phyloP scores from a whole-genome alignment of 2,113 vertebrate species.

The Seriola dumerili region DNA sequence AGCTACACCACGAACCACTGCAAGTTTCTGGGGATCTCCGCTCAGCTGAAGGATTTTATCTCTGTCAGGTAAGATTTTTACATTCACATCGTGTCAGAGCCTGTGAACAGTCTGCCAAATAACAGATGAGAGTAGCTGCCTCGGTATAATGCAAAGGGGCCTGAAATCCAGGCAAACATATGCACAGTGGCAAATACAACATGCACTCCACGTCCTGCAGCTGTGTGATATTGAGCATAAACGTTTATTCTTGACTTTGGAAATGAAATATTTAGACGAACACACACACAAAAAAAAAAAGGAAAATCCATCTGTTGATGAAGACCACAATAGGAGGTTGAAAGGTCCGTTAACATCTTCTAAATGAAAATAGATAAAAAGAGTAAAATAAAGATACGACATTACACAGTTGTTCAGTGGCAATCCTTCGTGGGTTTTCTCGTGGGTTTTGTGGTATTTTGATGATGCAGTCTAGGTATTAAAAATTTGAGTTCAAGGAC shows the following conservation, averaged over 20 bases:
- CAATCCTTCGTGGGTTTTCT: background rate
- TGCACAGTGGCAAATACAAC: background rate
- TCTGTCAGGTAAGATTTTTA: slow-evolving; percentile 84
- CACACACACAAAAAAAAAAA: background rate
- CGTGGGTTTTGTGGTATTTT: background rate
- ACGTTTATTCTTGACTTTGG: no score
- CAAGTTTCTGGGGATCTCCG: slow-evolving; percentile 86
- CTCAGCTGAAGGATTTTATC: slow-evolving; percentile 87
- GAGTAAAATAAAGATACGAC: slow-evolving; percentile 9
- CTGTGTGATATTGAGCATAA: background rate
- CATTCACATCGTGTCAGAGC: background rate
- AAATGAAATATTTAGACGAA: no score
- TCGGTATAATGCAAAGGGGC: background rate
- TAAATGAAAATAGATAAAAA: background rate
- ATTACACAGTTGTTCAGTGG: background rate
- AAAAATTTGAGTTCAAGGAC: background rate
- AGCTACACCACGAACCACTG: slow-evolving; percentile 88
- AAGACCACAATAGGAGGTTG: no score
- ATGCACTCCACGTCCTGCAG: background rate
- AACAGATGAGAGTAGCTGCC: accelerated
- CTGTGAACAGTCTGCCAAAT: background rate
- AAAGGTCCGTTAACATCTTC: no score
- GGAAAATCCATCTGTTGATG: no score
- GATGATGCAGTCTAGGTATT: background rate
- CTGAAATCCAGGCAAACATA: background rate